These are phyloP conservation scores for Oostethus manadensis DNA, from an alignment of 2,113 vertebrate species.

Conservation along the genomic window DNA sequence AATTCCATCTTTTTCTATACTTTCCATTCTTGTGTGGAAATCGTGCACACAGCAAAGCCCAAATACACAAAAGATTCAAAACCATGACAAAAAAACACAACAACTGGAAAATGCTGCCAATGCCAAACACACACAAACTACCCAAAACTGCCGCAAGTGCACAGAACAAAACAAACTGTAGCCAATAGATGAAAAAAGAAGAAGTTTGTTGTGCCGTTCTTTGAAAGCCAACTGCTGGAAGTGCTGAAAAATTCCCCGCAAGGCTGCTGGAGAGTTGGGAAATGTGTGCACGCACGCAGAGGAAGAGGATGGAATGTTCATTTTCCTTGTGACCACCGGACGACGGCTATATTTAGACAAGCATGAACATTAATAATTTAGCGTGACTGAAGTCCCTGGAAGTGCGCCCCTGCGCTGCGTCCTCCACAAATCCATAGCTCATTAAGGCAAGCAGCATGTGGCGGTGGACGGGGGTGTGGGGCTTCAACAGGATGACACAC, in stretches of 20 bases:
- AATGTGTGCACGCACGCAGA: not conserved
- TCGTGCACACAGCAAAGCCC: no score
- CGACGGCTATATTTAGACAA: slow-evolving; percentile 44
- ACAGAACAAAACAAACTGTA: no score
- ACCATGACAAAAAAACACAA: no score
- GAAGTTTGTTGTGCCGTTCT: no score
- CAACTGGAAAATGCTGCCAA: no score
- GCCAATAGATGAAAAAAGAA: no score
- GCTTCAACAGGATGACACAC: slow-evolving; percentile 15
- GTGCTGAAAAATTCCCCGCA: not conserved
- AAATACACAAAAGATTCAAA: no score
- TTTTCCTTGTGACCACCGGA: slow-evolving; percentile 41
- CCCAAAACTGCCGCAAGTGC: no score
- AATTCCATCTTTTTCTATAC: no score
- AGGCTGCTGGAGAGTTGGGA: not conserved
- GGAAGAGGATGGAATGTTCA: slow-evolving; percentile 7
- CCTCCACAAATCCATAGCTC: slow-evolving; percentile 57
- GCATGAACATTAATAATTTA: slow-evolving; percentile 63
- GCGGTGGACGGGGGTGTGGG: slow-evolving; percentile 18
- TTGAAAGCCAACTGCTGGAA: no score
- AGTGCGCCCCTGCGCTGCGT: slow-evolving; percentile 24
- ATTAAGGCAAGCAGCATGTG: slow-evolving; percentile 38
- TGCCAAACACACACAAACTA: no score
- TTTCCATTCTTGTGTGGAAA: no score
- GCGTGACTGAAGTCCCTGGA: slow-evolving; percentile 37